phyloP scores from a whole-genome alignment of 2,113 vertebrate genomes.

The Mastomys natalensis region DNA sequence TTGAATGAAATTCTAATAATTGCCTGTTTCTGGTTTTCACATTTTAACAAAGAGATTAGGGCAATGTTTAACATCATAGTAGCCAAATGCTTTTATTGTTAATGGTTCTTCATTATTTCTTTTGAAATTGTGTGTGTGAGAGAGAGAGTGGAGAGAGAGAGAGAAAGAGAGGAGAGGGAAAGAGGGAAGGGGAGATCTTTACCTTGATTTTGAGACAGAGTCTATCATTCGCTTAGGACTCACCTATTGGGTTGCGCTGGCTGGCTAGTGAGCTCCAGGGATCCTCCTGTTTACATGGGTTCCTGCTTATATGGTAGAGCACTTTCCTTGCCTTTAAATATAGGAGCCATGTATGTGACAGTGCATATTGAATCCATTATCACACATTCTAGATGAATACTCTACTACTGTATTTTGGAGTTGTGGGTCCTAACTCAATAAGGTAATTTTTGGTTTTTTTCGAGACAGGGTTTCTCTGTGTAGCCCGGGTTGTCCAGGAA shows the following conservation, averaged over 20 bases:
- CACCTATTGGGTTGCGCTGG: not conserved
- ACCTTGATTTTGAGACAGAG: not conserved
- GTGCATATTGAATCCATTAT: not conserved
- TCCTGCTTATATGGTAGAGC: not conserved
- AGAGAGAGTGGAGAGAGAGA: too few relatives aligned
- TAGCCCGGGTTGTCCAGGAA: too few relatives aligned
- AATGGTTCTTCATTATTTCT: not conserved
- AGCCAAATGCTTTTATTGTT: not conserved
- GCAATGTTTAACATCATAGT: not conserved
- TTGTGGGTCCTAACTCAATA: not conserved
- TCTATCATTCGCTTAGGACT: not conserved
- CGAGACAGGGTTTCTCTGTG: too few relatives aligned
- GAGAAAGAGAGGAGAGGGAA: too few relatives aligned
- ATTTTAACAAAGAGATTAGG: not conserved
- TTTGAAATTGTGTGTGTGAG: not conserved
- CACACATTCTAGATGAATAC: not conserved
- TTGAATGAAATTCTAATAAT: too few relatives aligned
- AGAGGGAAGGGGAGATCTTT: not conserved
- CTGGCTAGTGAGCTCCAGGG: not conserved
- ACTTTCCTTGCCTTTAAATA: not conserved
- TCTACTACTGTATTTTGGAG: not conserved
- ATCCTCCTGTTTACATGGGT: not conserved
- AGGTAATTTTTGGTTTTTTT: constrained; percentile 29
- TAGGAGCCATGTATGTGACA: not conserved
- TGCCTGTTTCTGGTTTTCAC: not conserved